Conservation (phyloP, 1,140 invertebrate species). For the Caerostris extrusa region DNA sequence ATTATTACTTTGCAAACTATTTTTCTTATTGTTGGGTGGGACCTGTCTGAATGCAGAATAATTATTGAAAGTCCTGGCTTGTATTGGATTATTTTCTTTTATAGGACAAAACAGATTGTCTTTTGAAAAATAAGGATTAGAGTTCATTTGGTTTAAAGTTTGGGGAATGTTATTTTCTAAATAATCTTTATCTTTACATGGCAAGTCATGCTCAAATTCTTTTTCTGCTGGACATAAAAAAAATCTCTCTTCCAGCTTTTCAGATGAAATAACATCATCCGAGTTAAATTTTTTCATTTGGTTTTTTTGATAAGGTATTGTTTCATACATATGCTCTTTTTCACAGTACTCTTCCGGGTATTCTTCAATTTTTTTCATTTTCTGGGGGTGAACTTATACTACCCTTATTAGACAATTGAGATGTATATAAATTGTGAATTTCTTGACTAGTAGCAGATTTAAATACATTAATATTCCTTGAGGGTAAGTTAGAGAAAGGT, state of each 20-base stretch:
- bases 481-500: constrained; percentile 43
- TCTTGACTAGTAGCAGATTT: constrained; percentile 76
- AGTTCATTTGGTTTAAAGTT: not conserved
- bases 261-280: constrained; percentile 40
- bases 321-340: constrained; percentile 72
- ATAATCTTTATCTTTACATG: constrained; percentile 62
- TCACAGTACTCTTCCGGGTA: constrained; percentile 30
- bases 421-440: constrained; percentile 75
- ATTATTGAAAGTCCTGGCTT: constrained; percentile 15
- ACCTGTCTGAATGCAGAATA: constrained; percentile 58
- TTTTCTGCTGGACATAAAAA: constrained; percentile 72
- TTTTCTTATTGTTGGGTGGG: constrained; percentile 13
- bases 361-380: constrained; percentile 35
- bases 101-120: constrained; percentile 73
- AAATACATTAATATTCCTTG: constrained; percentile 63
- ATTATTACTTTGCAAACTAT: not conserved
- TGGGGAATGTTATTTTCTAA: not conserved
- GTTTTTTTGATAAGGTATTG: constrained; percentile 71
- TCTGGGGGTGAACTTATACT: constrained; percentile 28
- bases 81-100: constrained; percentile 46
- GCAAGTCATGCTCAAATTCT: constrained; percentile 62
- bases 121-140: constrained; percentile 42
- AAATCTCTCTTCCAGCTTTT: constrained; percentile 31
- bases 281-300: not conserved
- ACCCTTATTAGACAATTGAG: constrained; percentile 59